Base-by-base conservation (phyloP, 2,888 invertebrate genomes). In the Ypsolopha sequella region DNA sequence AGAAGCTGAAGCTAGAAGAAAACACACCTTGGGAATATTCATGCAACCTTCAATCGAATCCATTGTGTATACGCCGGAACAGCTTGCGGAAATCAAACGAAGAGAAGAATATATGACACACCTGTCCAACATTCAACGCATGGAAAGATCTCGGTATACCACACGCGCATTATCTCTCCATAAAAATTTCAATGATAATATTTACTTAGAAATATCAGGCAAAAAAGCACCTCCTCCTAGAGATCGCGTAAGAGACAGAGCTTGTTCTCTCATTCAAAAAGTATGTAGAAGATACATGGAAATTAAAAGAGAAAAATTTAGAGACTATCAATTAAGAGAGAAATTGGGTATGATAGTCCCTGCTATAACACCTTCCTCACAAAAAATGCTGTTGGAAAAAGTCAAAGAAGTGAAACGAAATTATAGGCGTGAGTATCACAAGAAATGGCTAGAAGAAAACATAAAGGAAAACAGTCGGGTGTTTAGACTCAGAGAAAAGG, bases 311-410 rank as follows among this genome's bases (percentile, higher is more conserved):
- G 58, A 77, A 39, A 76, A 80, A 52, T 38, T 62, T 8, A 77
- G 73, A 59, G 87, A 88, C 43, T 59, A 64, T 8, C 68, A 74
- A 55, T 58, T 88, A 2, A 85, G 87, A 61, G 62, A 80, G 48
- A 71, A 88, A 51, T 74, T 91, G 50, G 88, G 87, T 45, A 90
- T 91, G 90, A 73, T 80, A n/a, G 76, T 89, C 51, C 77, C 89
- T 1, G 80, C 88, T 45, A 86, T 76, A 70, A 71, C 62, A 54
- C 77, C 86, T 6, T 76, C 71, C 2, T 80, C 85, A 33, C 77
- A 82, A 34, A 80, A 87, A 60, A 62, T 76, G 41, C 80, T 82
- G 56, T 68, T 88, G 46, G 73, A 86, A 64, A 74, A 76, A 53
- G 85, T 86, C 10, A 70, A 84, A 61, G 76, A 87, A 59, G 66